Evolutionary conservation across 2,888 invertebrate genomes (phyloP).

Genomic region (Drosophila longiperda): DNA sequence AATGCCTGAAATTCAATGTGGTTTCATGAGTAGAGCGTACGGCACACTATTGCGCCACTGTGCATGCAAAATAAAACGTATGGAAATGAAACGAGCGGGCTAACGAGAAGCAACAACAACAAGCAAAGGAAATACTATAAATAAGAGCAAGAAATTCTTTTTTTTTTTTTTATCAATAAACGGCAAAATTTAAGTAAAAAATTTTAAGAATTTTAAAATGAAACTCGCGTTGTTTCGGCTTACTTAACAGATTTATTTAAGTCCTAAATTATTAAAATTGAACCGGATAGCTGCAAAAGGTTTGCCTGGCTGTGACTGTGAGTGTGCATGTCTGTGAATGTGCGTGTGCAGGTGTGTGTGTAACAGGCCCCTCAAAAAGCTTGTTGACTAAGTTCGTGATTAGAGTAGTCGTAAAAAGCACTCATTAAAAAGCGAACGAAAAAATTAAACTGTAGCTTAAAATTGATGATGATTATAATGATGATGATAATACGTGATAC

Average conservation of each 20-base stretch:
- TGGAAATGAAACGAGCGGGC: conserved; percentile 64
- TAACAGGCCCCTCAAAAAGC: conserved; percentile 12
- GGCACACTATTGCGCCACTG: conserved; percentile 29
- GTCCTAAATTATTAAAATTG: conserved; percentile 33
- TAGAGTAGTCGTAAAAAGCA: conserved; percentile 4
- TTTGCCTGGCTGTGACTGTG: neutral
- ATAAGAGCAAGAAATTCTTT: conserved; percentile 51
- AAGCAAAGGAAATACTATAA: conserved; percentile 60
- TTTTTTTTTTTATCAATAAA: conserved; percentile 59
- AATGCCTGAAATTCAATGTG: neutral
- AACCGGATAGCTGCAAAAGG: conserved; percentile 4
- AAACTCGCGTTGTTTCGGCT: conserved; percentile 35
- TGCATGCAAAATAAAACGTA: conserved; percentile 57
- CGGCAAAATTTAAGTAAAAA: conserved; percentile 36
- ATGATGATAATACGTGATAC: conserved; percentile 4
- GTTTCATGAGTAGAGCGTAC: neutral
- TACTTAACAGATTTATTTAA: conserved; percentile 42
- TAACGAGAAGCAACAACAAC: conserved; percentile 40
- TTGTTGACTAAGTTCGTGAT: conserved; percentile 2
- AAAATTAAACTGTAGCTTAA: conserved; percentile 3
- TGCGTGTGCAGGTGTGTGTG: neutral
- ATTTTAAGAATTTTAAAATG: conserved; percentile 37
- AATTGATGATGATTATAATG: conserved; percentile 3
- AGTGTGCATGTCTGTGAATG: neutral
- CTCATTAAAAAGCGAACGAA: conserved; percentile 17